Percentiles rank a stretch among this genome's conserved stretches.
phyloP scores from a whole-genome alignment of 2,797 vertebrate genomes.

The Orientallactaga sibirica region DNA sequence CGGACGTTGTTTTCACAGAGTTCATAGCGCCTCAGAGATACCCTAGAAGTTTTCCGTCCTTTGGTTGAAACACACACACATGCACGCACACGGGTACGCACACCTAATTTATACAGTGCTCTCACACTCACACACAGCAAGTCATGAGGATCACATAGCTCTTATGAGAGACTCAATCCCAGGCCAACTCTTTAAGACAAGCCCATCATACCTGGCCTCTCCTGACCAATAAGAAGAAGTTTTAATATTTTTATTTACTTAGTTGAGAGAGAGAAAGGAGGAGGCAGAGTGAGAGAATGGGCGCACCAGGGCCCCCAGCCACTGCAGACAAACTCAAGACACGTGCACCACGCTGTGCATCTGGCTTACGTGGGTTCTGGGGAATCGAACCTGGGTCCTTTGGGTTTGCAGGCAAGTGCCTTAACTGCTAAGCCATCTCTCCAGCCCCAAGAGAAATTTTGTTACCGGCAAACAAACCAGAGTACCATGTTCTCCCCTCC shows the following conservation, averaged over 20 bases:
- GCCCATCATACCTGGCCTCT: background rate
- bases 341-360: too few species aligned
- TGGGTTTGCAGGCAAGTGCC: too few species aligned
- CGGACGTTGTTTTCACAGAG: background rate
- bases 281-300: too few species aligned
- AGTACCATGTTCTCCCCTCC: background rate
- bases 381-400: too few species aligned
- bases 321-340: too few species aligned
- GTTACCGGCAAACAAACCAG: background rate
- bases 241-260: too few species aligned
- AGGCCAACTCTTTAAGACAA: background rate
- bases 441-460: too few species aligned
- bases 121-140: background rate
- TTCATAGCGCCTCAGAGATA: background rate
- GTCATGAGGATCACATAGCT: background rate
- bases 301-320: too few species aligned
- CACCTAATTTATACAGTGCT: background rate
- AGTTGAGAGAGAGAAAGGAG: too few species aligned
- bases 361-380: too few species aligned
- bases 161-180: background rate
- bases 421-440: too few species aligned
- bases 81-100: too few species aligned
- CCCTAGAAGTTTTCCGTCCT: slow-evolving; percentile 18
- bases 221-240: background rate
- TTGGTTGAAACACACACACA: background rate